Evolutionary conservation across 2,797 vertebrate species (phyloP).

Genomic region (Pseudochirops cupreus): DNA sequence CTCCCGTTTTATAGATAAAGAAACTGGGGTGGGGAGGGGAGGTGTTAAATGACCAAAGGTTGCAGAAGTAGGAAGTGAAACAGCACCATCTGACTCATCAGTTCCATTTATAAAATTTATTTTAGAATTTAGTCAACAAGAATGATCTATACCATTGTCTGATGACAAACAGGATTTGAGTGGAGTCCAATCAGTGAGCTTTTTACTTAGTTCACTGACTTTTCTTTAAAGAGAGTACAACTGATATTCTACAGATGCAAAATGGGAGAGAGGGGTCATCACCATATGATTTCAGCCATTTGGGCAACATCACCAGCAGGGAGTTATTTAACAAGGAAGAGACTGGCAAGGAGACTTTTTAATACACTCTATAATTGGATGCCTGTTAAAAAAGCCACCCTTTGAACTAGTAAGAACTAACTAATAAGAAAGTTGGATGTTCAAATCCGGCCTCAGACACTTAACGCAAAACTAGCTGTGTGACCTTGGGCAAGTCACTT

Average conservation of each 20-base stretch:
- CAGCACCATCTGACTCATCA: not conserved
- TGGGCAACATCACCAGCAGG: not conserved
- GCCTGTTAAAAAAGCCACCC: rapidly evolving
- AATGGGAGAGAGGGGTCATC: too few relatives aligned
- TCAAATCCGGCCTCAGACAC: too few relatives aligned
- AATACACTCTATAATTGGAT: too few relatives aligned
- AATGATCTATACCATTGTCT: not conserved
- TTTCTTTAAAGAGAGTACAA: constrained; percentile 8
- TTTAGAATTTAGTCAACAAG: constrained; percentile 30
- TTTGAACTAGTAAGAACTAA: rapidly evolving
- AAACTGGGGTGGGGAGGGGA: not conserved
- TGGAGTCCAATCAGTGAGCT: constrained; percentile 14
- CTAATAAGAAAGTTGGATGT: not conserved
- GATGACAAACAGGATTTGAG: constrained; percentile 29
- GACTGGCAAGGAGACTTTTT: not conserved
- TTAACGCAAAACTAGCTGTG: too few relatives aligned
- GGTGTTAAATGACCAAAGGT: not conserved
- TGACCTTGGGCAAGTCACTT: too few relatives aligned
- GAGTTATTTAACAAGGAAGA: not conserved
- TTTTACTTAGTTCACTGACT: constrained; percentile 5
- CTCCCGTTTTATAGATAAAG: not conserved
- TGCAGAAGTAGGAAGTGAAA: constrained; percentile 15
- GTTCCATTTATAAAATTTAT: not conserved
- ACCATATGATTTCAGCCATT: constrained; percentile 7
- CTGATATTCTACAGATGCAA: not conserved